A percentile compares a stretch with the other conserved stretches of the same genome.
These are phyloP conservation scores for Stegodyphus dumicola DNA, from an alignment of 1,140 invertebrate species.

Conservation along the genomic window DNA sequence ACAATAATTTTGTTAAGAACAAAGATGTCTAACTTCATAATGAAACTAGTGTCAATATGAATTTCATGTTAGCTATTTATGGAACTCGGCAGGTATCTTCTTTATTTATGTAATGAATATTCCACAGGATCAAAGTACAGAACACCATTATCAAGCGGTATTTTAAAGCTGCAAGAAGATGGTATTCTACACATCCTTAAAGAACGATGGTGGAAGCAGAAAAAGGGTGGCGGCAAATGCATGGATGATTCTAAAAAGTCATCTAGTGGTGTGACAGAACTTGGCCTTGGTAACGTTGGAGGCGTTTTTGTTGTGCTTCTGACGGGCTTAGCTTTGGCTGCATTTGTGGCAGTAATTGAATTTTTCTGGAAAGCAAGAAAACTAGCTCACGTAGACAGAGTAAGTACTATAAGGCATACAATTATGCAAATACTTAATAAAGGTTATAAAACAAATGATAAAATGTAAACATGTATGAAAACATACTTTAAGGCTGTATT, in stretches of 20 bases:
- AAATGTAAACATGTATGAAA: too few species aligned
- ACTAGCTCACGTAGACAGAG: conserved; percentile 44
- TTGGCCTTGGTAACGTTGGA: conserved; percentile 68
- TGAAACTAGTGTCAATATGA: too few species aligned
- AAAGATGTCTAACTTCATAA: too few species aligned
- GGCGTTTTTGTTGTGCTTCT: conserved; percentile 73
- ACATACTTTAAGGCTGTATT: too few species aligned
- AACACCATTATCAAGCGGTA: conserved; percentile 67
- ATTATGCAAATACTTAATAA: too few species aligned
- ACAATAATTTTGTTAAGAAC: too few species aligned
- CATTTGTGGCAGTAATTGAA: conserved; percentile 63
- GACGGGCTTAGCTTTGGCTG: conserved; percentile 68
- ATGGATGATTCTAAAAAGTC: conserved; percentile 63
- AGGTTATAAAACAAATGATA: too few species aligned
- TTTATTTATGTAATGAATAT: too few species aligned
- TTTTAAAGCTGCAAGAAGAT: conserved; percentile 70
- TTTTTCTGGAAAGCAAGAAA: conserved; percentile 64
- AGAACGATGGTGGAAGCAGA: conserved; percentile 68
- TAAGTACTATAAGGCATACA: conserved; percentile 10
- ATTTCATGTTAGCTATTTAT: too few species aligned
- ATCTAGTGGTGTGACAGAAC: conserved; percentile 63
- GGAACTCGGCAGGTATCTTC: too few species aligned
- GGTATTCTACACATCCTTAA: conserved; percentile 70
- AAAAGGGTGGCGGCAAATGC: conserved; percentile 64
- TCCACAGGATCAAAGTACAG: conserved; percentile 54